Conservation (phyloP, 2,113 vertebrate genomes). For the Onychostruthus taczanowskii region DNA sequence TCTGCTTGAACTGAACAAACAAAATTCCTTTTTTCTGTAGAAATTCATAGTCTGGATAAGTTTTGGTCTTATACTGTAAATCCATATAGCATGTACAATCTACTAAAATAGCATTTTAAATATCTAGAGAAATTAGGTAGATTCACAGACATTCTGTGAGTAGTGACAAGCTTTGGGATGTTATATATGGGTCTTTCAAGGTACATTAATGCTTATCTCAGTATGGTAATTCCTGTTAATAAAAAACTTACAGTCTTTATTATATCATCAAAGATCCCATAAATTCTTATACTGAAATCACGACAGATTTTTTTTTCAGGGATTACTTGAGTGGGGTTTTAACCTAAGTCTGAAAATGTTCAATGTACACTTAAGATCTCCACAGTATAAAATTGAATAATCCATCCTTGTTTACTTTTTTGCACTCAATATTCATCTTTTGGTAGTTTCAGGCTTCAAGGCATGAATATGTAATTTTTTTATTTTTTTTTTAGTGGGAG, state of each 20-base stretch:
- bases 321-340: neutral
- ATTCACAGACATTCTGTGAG: neutral
- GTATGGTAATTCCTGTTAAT: neutral
- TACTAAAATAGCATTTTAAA: neutral
- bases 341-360: neutral
- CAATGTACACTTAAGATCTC: neutral
- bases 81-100: neutral
- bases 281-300: neutral
- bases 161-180: neutral
- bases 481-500: neutral
- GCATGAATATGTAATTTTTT: neutral
- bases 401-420: neutral
- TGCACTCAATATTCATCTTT: neutral
- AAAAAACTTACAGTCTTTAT: neutral
- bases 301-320: neutral
- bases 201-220: neutral
- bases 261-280: neutral
- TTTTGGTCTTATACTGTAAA: neutral
- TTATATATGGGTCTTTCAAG: neutral
- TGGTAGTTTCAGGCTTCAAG: neutral
- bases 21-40: neutral
- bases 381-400: neutral
- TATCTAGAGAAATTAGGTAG: neutral
- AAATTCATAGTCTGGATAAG: neutral
- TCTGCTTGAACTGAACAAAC: neutral